phyloP scores from a whole-genome alignment of 2,888 invertebrate genomes.

The Panzeria rudis region DNA sequence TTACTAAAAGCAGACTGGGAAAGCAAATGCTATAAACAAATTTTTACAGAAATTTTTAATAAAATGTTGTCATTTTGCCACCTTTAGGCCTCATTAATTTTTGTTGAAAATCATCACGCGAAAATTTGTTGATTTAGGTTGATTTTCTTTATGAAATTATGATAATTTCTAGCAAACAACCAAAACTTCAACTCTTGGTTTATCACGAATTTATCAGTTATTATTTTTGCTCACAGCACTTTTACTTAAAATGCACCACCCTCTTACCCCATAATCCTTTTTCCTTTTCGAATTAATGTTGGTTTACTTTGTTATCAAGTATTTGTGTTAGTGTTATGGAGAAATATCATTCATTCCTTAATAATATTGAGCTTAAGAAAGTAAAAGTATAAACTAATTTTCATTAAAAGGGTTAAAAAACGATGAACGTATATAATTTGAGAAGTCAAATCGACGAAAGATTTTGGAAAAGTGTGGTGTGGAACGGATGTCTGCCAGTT shows the following conservation, averaged over 20 bases:
- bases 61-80: slow-evolving; percentile 69
- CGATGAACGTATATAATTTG: slow-evolving; percentile 38
- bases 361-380: slow-evolving; percentile 80
- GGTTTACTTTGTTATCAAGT: neutral
- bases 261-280: neutral
- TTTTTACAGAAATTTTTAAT: slow-evolving; percentile 52
- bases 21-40: slow-evolving; percentile 6
- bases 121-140: slow-evolving; percentile 82
- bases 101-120: slow-evolving; percentile 71
- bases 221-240: slow-evolving; percentile 53
- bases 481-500: neutral
- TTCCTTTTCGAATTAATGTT: neutral
- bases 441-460: neutral
- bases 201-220: slow-evolving; percentile 70
- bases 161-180: slow-evolving; percentile 81
- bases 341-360: slow-evolving; percentile 77
- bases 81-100: slow-evolving; percentile 72
- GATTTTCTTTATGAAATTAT: slow-evolving; percentile 82
- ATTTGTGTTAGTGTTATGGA: slow-evolving; percentile 6
- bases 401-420: slow-evolving; percentile 82
- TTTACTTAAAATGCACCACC: neutral
- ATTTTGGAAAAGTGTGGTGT: neutral
- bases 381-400: slow-evolving; percentile 80
- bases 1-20: slow-evolving; percentile 3
- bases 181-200: slow-evolving; percentile 57